Evolutionary conservation across 1,140 invertebrate species (phyloP).

Genomic region (Ooceraea biroi): DNA sequence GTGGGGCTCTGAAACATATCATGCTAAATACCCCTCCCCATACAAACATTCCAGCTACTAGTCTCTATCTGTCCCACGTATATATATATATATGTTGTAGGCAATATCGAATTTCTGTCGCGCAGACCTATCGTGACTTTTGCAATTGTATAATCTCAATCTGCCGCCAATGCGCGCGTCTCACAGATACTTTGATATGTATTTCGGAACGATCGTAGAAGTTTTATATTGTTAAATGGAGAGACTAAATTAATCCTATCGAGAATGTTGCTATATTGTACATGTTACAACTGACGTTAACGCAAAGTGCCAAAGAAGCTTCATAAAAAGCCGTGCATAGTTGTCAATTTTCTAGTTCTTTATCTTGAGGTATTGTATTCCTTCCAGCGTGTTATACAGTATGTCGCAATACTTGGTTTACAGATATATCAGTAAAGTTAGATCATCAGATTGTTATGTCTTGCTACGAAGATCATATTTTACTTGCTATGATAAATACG

Average conservation of each 20-base stretch:
- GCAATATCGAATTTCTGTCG: slow-evolving; percentile 32
- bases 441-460: slow-evolving; percentile 26
- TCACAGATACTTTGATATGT: slow-evolving; percentile 49
- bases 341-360: slow-evolving; percentile 13
- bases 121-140: slow-evolving; percentile 40
- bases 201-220: slow-evolving; percentile 60
- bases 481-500: slow-evolving; percentile 27
- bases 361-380: slow-evolving; percentile 38
- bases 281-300: slow-evolving; percentile 53
- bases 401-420: slow-evolving; percentile 31
- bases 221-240: slow-evolving; percentile 38
- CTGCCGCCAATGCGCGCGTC: neutral
- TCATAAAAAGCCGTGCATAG: slow-evolving; percentile 62
- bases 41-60: slow-evolving; percentile 77
- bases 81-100: slow-evolving; percentile 31
- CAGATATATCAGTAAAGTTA: slow-evolving; percentile 14
- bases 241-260: slow-evolving; percentile 49
- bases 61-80: slow-evolving; percentile 55
- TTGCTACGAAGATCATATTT: slow-evolving; percentile 22
- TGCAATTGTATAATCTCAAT: slow-evolving; percentile 20
- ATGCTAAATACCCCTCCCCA: slow-evolving; percentile 82
- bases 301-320: slow-evolving; percentile 50
- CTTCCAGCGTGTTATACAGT: slow-evolving; percentile 46
- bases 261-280: slow-evolving; percentile 49
- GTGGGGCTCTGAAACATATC: slow-evolving; percentile 87